Percentiles rank a stretch among this genome's conserved stretches.
phyloP scores from a whole-genome alignment of 2,113 vertebrate species.

The Channa maculata region DNA sequence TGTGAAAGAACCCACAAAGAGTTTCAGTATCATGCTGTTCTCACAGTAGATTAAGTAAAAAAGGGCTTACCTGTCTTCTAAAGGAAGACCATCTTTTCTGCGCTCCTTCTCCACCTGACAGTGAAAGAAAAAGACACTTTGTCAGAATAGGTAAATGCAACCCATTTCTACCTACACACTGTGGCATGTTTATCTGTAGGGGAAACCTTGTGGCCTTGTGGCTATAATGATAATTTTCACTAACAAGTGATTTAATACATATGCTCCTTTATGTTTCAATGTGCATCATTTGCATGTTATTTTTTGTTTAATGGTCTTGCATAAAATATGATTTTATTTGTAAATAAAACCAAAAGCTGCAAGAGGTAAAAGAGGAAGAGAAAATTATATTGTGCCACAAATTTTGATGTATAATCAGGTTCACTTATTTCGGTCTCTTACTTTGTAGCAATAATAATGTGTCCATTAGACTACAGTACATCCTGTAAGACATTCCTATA shows the following conservation, averaged over 20 bases:
- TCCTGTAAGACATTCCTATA: neutral
- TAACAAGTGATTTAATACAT: neutral
- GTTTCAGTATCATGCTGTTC: neutral
- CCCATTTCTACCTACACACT: neutral
- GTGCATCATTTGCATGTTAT: neutral
- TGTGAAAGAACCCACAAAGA: neutral
- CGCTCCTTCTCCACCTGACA: slow-evolving; percentile 91
- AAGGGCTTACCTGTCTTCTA: slow-evolving; percentile 90
- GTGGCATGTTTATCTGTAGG: neutral
- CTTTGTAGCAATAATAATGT: neutral
- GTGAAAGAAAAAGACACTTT: slow-evolving; percentile 28
- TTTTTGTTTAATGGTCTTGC: neutral
- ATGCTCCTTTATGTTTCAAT: neutral
- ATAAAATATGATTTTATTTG: slow-evolving; percentile 18
- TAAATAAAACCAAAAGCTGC: slow-evolving; percentile 22
- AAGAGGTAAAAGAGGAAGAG: neutral
- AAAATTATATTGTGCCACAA: too few species aligned
- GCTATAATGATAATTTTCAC: neutral
- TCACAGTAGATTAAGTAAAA: neutral
- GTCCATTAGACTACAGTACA: neutral
- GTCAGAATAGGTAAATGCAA: neutral
- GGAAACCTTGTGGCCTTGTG: slow-evolving; percentile 15
- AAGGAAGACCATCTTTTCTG: slow-evolving; percentile 86
- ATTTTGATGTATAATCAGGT: too few species aligned
- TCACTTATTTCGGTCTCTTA: neutral